Evolutionary conservation across 2,888 invertebrate species (phyloP), one percentile per base, ranked within the genome.

Genomic region (Aphidius colemani): DNA sequence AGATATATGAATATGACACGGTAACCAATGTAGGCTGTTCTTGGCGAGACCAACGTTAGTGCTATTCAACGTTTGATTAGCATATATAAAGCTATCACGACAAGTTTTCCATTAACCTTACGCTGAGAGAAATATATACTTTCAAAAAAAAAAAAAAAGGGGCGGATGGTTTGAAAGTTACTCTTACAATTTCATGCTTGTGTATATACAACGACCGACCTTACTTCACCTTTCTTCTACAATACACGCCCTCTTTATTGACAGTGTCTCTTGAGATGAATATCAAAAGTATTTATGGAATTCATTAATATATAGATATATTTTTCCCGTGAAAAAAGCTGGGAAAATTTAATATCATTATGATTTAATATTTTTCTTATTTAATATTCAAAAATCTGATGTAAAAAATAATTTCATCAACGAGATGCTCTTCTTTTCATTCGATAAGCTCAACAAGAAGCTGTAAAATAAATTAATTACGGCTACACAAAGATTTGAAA

Each of bases 101-200:
- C 59, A 63, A 61, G 64, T 61, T 67, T 71, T 70, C 68, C 67
- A 71, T 71, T 71, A 70, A 67, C 68, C 64, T 66, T 67, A 64
- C 63, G 64, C 62, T 51, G 63, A 57, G 50, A 57, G 50, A 57
- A 46, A 45, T 30, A 46, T 53, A 39, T 59, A 58, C 43, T 58
- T 46, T 64, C 53, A 51, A 51, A 62, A 49, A 49, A 57, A 43
- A 59, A 62, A 50, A 49, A 57, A 43, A 59, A 62, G 48, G 63
- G 65, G 67, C 59, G 61, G n/a, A n/a, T 65, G 64, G 67, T 67
- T 55, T 60, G 63, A 66, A 66, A 67, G 46, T 57, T 48, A 9
- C n/a, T 46, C 13, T 7, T 40, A 45, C 46, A 57, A 11, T 40
- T 61, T 61, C 49, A 48, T 45, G 50, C 53, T 53, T 49, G 18